Percentiles rank a stretch among this genome's conserved stretches.
Conservation (phyloP, 2,797 vertebrate genomes). For the Chelonia mydas region DNA sequence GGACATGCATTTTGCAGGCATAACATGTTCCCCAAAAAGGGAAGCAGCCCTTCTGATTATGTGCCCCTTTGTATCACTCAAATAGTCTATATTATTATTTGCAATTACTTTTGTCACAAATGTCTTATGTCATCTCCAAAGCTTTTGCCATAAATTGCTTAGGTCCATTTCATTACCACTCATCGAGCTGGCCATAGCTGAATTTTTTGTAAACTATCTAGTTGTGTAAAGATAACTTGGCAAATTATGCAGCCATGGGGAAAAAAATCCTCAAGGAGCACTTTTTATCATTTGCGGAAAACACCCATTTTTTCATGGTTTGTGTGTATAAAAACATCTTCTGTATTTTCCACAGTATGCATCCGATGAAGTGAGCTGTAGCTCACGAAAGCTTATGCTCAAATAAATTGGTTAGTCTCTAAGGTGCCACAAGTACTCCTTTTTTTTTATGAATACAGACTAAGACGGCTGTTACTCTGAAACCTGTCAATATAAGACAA, state of each 20-base stretch:
- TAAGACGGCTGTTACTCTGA: too few species aligned
- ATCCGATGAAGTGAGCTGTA: too few species aligned
- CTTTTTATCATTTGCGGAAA: neutral
- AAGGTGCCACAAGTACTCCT: too few species aligned
- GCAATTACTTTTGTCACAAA: neutral
- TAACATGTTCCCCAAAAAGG: neutral
- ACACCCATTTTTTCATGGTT: neutral
- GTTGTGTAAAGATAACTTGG: neutral
- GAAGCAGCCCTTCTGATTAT: neutral
- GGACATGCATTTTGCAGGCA: neutral
- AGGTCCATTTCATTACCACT: neutral
- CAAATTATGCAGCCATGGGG: neutral
- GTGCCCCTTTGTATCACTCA: neutral
- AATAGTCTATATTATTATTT: neutral
- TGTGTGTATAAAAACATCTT: too few species aligned
- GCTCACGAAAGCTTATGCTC: too few species aligned
- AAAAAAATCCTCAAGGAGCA: neutral
- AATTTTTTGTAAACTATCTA: neutral
- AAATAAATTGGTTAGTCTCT: too few species aligned
- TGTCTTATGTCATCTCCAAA: neutral
- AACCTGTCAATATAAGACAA: neutral
- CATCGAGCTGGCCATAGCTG: neutral
- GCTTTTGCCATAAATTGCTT: neutral
- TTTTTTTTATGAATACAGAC: too few species aligned
- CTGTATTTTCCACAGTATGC: too few species aligned